Percentiles rank a stretch among this genome's conserved stretches.
Evolutionary conservation across 2,113 vertebrate genomes (phyloP).

Genomic region (Tachysurus fulvidraco): DNA sequence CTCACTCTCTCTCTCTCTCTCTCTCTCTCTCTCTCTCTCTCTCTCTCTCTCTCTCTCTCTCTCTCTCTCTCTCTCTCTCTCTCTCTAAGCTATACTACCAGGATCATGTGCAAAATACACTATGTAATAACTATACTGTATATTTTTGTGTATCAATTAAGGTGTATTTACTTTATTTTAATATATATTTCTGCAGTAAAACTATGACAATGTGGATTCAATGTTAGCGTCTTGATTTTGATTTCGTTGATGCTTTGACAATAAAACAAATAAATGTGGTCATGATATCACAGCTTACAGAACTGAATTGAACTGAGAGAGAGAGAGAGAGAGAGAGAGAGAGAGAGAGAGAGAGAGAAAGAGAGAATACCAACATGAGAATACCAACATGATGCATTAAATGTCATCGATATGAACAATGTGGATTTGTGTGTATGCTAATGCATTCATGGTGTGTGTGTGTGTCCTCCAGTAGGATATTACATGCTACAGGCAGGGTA

Average conservation of each 20-base stretch:
- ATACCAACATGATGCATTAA: neutral
- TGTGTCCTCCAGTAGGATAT: constrained; percentile 9
- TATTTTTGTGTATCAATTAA: neutral
- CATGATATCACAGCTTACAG: neutral
- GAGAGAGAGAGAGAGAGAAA: neutral
- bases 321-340: neutral
- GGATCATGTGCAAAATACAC: neutral
- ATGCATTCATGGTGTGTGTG: neutral
- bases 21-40: neutral
- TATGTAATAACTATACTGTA: neutral
- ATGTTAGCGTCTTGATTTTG: neutral
- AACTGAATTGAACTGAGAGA: neutral
- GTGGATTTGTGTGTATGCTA: neutral
- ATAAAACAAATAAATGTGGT: neutral
- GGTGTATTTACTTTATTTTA: neutral
- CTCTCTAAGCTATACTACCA: neutral
- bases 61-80: neutral
- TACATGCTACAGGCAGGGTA: constrained; percentile 14
- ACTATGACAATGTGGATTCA: neutral
- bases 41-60: neutral
- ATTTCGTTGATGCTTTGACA: neutral
- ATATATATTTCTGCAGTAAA: neutral
- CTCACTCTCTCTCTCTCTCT: neutral
- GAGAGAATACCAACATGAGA: neutral
- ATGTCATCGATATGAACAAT: neutral